A percentile compares a stretch with the other conserved stretches of the same genome.
phyloP scores from a whole-genome alignment of 2,113 vertebrate species.

The Camelus bactrianus region DNA sequence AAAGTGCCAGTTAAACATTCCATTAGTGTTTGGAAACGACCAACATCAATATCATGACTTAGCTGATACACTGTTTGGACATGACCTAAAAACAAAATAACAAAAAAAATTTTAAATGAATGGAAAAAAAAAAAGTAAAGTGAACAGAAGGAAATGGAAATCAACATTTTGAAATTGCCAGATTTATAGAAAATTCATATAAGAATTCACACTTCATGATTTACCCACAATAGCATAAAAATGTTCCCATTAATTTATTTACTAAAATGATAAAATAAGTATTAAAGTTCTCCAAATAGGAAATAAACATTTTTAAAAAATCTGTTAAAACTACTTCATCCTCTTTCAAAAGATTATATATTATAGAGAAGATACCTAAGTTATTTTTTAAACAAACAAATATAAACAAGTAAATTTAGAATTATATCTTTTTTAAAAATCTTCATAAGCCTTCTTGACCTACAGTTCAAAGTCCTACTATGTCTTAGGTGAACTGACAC shows the following conservation, averaged over 20 bases:
- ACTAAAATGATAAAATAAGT: conserved; percentile 38
- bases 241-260: conserved; percentile 23
- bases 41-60: conserved; percentile 87
- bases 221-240: conserved; percentile 26
- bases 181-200: conserved; percentile 12
- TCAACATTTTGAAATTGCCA: background rate
- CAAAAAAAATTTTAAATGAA: background rate
- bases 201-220: conserved; percentile 2
- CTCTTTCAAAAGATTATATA: conserved; percentile 29
- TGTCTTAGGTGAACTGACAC: background rate
- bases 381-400: conserved; percentile 30
- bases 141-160: conserved; percentile 58
- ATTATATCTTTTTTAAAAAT: background rate
- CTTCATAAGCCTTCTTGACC: conserved; percentile 28
- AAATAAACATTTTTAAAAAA: background rate
- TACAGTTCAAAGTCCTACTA: background rate
- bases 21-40: conserved; percentile 90
- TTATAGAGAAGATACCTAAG: background rate
- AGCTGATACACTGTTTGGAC: conserved; percentile 88
- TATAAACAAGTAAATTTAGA: conserved; percentile 41
- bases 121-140: background rate
- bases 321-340: background rate
- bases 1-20: conserved; percentile 95
- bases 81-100: conserved; percentile 77
- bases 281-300: background rate